These are phyloP conservation scores for Pseudomyrmex flavicornis DNA, from an alignment of 1,140 invertebrate genomes.

Conservation along the genomic window DNA sequence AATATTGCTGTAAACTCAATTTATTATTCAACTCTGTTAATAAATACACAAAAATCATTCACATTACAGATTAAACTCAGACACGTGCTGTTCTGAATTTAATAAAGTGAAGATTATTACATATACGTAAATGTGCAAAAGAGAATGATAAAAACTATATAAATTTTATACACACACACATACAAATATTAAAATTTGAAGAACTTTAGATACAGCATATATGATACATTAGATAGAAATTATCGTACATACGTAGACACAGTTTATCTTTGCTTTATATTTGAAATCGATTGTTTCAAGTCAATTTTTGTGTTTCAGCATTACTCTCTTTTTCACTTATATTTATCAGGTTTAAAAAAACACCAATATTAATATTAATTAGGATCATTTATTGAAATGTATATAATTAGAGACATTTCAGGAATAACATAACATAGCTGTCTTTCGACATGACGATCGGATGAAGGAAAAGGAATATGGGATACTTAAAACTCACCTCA, in stretches of 20 bases:
- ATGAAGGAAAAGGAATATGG: constrained; percentile 63
- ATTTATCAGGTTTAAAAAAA: constrained; percentile 66
- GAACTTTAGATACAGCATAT: constrained; percentile 6
- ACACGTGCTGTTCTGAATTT: constrained; percentile 15
- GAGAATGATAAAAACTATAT: too few relatives aligned
- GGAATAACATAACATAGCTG: constrained; percentile 61
- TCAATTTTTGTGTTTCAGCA: not conserved
- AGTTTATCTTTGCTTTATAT: not conserved
- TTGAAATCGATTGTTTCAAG: constrained; percentile 4
- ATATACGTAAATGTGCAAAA: not conserved
- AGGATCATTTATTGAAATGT: constrained; percentile 68
- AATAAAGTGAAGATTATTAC: constrained; percentile 5
- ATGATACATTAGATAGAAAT: not conserved
- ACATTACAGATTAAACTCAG: not conserved
- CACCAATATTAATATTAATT: constrained; percentile 67
- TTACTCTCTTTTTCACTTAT: constrained; percentile 3
- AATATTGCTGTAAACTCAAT: too few relatives aligned
- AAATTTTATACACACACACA: too few relatives aligned
- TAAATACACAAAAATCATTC: constrained; percentile 27
- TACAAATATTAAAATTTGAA: not conserved
- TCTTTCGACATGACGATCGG: constrained; percentile 58
- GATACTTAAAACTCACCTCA: constrained; percentile 73
- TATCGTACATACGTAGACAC: too few relatives aligned
- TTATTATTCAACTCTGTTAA: too few relatives aligned
- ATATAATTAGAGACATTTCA: constrained; percentile 63